Evolutionary conservation across 2,797 vertebrate genomes (phyloP).

Genomic region (Buphagus erythrorhynchus): DNA sequence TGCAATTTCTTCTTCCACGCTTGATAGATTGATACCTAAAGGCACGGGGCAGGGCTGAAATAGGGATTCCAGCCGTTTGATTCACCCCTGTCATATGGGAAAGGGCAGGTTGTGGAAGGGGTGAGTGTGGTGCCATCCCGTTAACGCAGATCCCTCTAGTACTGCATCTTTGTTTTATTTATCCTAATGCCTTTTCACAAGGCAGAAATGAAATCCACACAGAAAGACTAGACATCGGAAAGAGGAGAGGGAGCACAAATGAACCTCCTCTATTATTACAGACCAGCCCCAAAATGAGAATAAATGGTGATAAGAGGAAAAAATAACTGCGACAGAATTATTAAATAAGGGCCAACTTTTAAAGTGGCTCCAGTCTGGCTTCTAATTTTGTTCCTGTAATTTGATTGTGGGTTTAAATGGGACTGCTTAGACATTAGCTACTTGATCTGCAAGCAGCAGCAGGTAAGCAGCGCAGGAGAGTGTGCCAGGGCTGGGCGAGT

Average conservation of each 20-base stretch:
- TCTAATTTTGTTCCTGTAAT: constrained; percentile 60
- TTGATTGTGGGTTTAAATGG: constrained; percentile 59
- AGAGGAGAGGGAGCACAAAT: neutral
- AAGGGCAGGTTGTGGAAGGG: neutral
- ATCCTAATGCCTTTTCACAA: neutral
- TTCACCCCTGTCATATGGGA: accelerated
- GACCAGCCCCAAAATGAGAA: constrained; percentile 18
- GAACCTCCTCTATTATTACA: neutral
- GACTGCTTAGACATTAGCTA: constrained; percentile 6
- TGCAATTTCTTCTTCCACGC: neutral
- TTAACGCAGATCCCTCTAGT: neutral
- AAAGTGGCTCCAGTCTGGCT: constrained; percentile 69
- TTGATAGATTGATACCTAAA: neutral
- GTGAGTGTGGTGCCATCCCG: neutral
- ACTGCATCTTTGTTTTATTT: neutral
- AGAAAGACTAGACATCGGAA: neutral
- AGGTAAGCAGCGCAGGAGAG: neutral
- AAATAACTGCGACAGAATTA: constrained; percentile 40
- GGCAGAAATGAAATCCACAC: neutral
- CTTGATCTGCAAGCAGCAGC: constrained; percentile 1
- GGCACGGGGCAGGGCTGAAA: neutral
- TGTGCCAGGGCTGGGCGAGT: neutral
- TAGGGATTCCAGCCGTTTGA: neutral
- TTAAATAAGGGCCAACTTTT: constrained; percentile 53
- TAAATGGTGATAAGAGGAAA: constrained; percentile 37